Conservation (phyloP, 2,888 invertebrate genomes). For the Nipponacmea schrenckii region DNA sequence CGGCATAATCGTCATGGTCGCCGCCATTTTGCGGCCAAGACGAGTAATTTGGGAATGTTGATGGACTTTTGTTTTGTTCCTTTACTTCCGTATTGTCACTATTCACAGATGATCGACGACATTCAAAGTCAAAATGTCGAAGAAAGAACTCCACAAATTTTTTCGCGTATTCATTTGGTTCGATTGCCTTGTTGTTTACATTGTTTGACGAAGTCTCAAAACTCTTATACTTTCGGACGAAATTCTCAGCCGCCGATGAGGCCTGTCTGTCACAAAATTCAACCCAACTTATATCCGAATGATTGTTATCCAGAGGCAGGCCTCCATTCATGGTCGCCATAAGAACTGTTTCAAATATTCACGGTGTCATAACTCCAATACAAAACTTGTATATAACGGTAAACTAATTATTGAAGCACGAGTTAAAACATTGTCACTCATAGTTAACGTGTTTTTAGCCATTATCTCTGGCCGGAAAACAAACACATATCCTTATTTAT, state of each 20-base stretch:
- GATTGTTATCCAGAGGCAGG: background rate
- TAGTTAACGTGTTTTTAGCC: constrained; percentile 2
- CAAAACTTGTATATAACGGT: background rate
- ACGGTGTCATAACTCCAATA: background rate
- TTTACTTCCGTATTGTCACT: constrained; percentile 32
- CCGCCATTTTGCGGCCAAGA: constrained; percentile 30
- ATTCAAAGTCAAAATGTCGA: constrained; percentile 82
- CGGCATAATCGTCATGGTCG: constrained; percentile 38
- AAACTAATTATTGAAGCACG: background rate
- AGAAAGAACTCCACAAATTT: constrained; percentile 87
- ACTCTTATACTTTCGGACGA: constrained; percentile 77
- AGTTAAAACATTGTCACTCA: background rate
- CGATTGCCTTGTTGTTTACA: constrained; percentile 69
- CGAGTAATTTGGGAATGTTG: constrained; percentile 15
- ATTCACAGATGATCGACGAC: constrained; percentile 32
- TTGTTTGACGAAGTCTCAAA: constrained; percentile 26
- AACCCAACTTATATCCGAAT: constrained; percentile 16
- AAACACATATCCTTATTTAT: background rate
- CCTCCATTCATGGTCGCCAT: background rate
- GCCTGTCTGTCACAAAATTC: constrained; percentile 74
- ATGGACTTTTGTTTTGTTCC: constrained; percentile 24
- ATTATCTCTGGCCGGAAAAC: background rate
- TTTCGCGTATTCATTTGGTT: constrained; percentile 82
- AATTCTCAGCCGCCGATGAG: constrained; percentile 85
- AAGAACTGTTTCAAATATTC: background rate